Conservation (phyloP, 2,113 vertebrate species). For the Aplodontia rufa region DNA sequence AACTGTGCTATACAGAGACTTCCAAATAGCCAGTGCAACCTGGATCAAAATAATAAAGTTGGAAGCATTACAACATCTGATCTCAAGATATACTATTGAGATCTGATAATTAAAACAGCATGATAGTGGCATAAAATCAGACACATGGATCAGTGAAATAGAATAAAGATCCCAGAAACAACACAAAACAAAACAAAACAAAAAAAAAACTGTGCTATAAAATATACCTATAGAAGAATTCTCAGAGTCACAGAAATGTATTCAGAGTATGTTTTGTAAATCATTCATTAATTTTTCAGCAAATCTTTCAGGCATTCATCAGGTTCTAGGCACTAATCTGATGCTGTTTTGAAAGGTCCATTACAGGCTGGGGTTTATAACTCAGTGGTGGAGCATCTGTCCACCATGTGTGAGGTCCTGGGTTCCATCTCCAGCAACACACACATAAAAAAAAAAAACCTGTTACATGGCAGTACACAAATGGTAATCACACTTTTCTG, state of each 20-base stretch:
- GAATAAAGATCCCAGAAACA: too few relatives aligned
- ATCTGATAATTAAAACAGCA: too few relatives aligned
- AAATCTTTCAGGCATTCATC: neutral
- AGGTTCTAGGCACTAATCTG: neutral
- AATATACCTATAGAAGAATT: neutral
- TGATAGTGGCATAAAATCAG: too few relatives aligned
- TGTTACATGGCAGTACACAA: neutral
- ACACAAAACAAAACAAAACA: too few relatives aligned
- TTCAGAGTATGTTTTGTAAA: neutral
- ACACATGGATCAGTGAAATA: too few relatives aligned
- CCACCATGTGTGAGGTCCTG: neutral
- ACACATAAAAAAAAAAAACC: neutral
- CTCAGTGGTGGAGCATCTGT: neutral
- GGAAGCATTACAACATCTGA: too few relatives aligned
- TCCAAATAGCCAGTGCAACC: too few relatives aligned
- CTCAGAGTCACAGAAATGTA: neutral
- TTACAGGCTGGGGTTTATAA: neutral
- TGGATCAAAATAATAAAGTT: too few relatives aligned
- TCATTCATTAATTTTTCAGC: constrained; percentile 11
- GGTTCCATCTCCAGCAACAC: neutral
- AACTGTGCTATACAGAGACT: constrained; percentile 5
- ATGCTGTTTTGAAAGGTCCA: neutral
- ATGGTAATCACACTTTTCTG: neutral
- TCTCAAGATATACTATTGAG: too few relatives aligned
- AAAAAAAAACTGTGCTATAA: neutral